Conservation (phyloP, 2,888 invertebrate species). For the Drosophila austrosaltans region DNA sequence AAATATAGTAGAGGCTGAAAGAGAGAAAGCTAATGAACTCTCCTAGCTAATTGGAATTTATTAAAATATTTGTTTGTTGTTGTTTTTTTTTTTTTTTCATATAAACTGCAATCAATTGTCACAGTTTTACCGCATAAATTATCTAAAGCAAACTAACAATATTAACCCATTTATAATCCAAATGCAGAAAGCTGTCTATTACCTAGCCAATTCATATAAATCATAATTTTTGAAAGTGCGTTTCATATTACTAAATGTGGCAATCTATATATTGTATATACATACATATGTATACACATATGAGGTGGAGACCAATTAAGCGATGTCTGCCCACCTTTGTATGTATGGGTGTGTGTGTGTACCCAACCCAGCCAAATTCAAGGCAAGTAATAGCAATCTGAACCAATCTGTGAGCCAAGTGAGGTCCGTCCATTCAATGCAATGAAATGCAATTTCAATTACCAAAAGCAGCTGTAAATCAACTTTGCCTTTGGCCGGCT, state of each 20-base stretch:
- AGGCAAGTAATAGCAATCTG: neutral
- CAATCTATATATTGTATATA: slow-evolving; percentile 26
- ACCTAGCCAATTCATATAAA: slow-evolving; percentile 16
- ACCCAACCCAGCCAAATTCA: neutral
- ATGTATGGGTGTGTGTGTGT: neutral
- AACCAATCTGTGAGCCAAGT: slow-evolving; percentile 1
- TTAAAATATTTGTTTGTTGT: neutral
- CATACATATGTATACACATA: slow-evolving; percentile 58
- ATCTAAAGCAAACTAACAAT: slow-evolving; percentile 3
- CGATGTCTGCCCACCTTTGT: slow-evolving; percentile 51
- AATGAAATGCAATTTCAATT: slow-evolving; percentile 18
- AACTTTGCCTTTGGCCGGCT: slow-evolving; percentile 40
- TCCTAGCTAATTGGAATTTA: neutral
- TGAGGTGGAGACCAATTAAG: slow-evolving; percentile 67
- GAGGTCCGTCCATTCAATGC: neutral
- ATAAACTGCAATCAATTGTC: neutral
- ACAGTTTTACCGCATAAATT: neutral
- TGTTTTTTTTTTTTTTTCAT: neutral
- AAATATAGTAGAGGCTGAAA: neutral
- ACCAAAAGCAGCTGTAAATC: slow-evolving; percentile 67
- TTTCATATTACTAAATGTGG: slow-evolving; percentile 68
- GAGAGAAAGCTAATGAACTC: neutral
- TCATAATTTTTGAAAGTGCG: slow-evolving; percentile 70
- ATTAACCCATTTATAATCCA: slow-evolving; percentile 2
- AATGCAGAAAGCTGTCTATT: slow-evolving; percentile 3